A percentile compares a stretch with the other conserved stretches of the same genome.
phyloP scores from a whole-genome alignment of 53 echinoderm and acorn worm species.

The Henricia sp. region DNA sequence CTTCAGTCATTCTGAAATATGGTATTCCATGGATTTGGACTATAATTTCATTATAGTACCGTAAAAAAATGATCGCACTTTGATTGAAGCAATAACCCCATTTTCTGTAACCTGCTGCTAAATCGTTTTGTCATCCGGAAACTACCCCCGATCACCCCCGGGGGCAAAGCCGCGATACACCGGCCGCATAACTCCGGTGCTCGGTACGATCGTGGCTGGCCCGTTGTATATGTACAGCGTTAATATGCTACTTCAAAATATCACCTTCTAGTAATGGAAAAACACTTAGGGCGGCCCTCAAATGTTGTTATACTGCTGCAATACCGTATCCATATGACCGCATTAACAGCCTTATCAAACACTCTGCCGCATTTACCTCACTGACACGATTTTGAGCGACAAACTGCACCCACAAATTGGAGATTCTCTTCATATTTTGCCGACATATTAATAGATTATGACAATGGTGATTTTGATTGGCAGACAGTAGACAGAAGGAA shows the following conservation, averaged over 20 bases:
- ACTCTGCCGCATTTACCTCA: not conserved
- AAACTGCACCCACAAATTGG: not conserved
- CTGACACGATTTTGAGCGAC: not conserved
- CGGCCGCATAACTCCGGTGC: not conserved
- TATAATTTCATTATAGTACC: constrained; percentile 18
- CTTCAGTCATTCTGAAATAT: too few species aligned
- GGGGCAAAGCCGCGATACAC: constrained; percentile 26
- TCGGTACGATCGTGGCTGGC: not conserved
- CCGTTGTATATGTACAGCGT: constrained; percentile 20
- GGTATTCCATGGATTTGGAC: constrained; percentile 22
- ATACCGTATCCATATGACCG: not conserved
- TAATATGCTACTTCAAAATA: not conserved
- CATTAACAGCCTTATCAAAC: not conserved
- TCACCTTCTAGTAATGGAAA: constrained; percentile 34
- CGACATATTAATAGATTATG: not conserved
- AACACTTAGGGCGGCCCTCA: constrained; percentile 21
- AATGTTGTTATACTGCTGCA: not conserved
- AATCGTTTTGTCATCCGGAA: constrained; percentile 47
- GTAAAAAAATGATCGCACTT: constrained; percentile 41
- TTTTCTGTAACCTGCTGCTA: not conserved
- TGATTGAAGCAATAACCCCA: constrained; percentile 52
- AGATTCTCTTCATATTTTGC: not conserved
- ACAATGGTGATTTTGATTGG: not conserved
- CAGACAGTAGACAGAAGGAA: too few species aligned
- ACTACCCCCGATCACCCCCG: constrained; percentile 17